These are phyloP conservation scores for Archegozetes longisetosus DNA, from an alignment of 1,140 invertebrate genomes.

Conservation along the genomic window DNA sequence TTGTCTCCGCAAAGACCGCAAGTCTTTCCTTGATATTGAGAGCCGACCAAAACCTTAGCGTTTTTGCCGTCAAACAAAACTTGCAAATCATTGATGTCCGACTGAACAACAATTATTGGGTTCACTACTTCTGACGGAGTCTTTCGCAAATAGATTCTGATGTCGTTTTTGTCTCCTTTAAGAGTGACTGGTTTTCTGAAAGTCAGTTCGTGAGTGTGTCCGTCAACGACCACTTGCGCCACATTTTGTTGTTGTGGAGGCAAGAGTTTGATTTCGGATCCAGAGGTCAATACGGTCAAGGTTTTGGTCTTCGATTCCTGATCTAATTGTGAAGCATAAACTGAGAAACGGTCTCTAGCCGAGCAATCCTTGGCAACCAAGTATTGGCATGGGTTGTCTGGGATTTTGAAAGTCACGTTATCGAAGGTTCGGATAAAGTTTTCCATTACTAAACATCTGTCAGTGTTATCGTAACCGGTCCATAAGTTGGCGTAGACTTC, in stretches of 20 bases:
- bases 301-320: slow-evolving; percentile 12
- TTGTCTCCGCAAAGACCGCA: slow-evolving; percentile 22
- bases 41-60: slow-evolving; percentile 9
- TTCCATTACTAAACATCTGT: slow-evolving; percentile 1
- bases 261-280: slow-evolving; percentile 11
- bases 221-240: slow-evolving; percentile 15
- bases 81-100: not conserved
- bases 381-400: slow-evolving; percentile 13
- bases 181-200: not conserved
- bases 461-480: slow-evolving; percentile 1
- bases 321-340: slow-evolving; percentile 8
- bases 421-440: not conserved
- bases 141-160: slow-evolving; percentile 11
- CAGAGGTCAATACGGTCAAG: slow-evolving; percentile 10
- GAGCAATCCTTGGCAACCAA: slow-evolving; percentile 18
- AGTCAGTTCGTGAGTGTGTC: slow-evolving; percentile 7
- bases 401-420: slow-evolving; percentile 7
- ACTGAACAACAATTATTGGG: slow-evolving; percentile 14
- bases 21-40: slow-evolving; percentile 18
- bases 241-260: slow-evolving; percentile 10
- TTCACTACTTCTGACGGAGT: not conserved
- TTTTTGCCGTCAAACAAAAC: slow-evolving; percentile 18
- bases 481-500: slow-evolving; percentile 11
- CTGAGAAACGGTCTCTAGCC: slow-evolving; percentile 8
- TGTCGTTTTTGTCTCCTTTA: not conserved